Evolutionary conservation across 2,797 vertebrate species (phyloP).

Genomic region (Furcifer pardalis): DNA sequence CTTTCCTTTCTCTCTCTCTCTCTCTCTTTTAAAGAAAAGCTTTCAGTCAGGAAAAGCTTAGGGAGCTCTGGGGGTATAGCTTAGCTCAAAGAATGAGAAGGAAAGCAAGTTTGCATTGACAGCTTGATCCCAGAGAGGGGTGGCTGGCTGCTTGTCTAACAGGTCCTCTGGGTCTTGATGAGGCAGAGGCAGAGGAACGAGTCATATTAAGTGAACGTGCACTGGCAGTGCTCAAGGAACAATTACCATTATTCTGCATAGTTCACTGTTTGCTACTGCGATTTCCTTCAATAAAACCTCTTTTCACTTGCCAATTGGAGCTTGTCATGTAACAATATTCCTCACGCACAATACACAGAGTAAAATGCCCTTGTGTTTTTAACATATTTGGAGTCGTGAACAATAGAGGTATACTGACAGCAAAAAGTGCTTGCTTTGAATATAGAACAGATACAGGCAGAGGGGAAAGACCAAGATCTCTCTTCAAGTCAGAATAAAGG

Average conservation of each 20-base stretch:
- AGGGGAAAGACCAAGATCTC: constrained; percentile 11
- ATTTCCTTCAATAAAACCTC: constrained; percentile 75
- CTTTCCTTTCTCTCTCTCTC: neutral
- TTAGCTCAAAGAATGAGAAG: constrained; percentile 73
- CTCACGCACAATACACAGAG: constrained; percentile 71
- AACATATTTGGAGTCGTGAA: constrained; percentile 73
- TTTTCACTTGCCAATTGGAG: constrained; percentile 75
- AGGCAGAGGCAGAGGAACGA: constrained; percentile 73
- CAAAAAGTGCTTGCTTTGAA: constrained; percentile 63
- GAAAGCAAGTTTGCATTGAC: constrained; percentile 75
- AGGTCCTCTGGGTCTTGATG: constrained; percentile 75
- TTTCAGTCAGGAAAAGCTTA: constrained; percentile 77
- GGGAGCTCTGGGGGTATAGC: constrained; percentile 74
- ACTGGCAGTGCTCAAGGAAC: constrained; percentile 71
- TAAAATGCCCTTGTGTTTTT: constrained; percentile 76
- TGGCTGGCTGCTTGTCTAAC: constrained; percentile 76
- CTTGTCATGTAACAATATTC: constrained; percentile 77
- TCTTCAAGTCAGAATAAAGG: constrained; percentile 37
- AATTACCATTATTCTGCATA: constrained; percentile 72
- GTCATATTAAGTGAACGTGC: constrained; percentile 65
- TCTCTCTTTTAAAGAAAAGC: constrained; percentile 62
- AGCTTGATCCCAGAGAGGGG: constrained; percentile 79
- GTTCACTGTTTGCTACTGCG: constrained; percentile 73
- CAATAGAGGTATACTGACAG: constrained; percentile 70
- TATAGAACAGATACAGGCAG: constrained; percentile 48